A percentile compares a stretch with the other conserved stretches of the same genome.
Conservation (phyloP, 2,797 vertebrate species). For the Propithecus perrieri region DNA sequence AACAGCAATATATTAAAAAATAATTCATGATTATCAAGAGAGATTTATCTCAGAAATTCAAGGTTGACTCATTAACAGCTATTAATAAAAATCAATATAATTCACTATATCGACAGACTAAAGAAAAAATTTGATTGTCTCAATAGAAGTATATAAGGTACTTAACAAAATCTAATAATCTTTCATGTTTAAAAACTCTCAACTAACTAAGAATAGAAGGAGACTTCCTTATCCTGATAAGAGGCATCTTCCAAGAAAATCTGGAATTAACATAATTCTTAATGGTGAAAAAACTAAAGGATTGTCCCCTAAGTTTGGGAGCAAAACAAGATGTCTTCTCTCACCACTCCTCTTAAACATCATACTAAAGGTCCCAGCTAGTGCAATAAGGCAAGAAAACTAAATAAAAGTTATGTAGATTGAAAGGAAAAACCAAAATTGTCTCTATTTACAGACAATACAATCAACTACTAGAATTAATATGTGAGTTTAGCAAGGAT, state of each 20-base stretch:
- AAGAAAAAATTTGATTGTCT: neutral
- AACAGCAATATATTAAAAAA: neutral
- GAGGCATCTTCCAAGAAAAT: neutral
- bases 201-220: neutral
- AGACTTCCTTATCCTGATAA: neutral
- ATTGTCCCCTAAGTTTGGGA: neutral
- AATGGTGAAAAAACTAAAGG: neutral
- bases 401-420: neutral
- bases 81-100: neutral
- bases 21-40: neutral
- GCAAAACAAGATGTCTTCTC: neutral
- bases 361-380: neutral
- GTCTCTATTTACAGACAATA: neutral
- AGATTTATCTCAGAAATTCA: neutral
- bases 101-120: neutral
- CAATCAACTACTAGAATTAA: neutral
- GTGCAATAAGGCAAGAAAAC: neutral
- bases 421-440: neutral
- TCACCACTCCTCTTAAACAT: neutral
- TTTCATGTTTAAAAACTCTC: neutral
- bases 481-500: neutral
- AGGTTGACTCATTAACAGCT: neutral
- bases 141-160: neutral
- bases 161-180: neutral
- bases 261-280: neutral